Conservation (phyloP, 2,888 invertebrate species). For the Mimas tiliae region DNA sequence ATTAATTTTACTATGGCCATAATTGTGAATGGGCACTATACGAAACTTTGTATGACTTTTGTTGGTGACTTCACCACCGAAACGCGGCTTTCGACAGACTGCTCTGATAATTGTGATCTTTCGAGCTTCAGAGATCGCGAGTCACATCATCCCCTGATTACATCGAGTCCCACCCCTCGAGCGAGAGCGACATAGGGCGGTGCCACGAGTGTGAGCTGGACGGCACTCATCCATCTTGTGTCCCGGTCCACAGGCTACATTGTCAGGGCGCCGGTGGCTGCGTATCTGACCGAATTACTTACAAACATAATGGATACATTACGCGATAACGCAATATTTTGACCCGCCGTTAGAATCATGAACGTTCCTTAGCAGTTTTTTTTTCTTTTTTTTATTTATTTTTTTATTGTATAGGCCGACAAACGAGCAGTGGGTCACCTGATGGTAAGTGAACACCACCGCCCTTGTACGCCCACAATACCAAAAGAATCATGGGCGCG, state of each 20-base stretch:
- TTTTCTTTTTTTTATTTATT: too few relatives aligned
- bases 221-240: conserved; percentile 86
- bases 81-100: conserved; percentile 83
- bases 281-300: conserved; percentile 73
- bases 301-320: conserved; percentile 57
- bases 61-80: conserved; percentile 74
- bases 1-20: conserved; percentile 13
- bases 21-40: conserved; percentile 35
- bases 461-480: too few relatives aligned
- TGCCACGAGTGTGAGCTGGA: conserved; percentile 56
- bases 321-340: conserved; percentile 44
- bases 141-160: conserved; percentile 85
- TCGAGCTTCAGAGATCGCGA: conserved; percentile 83
- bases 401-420: too few relatives aligned
- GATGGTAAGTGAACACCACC: too few relatives aligned
- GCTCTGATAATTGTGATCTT: conserved; percentile 84
- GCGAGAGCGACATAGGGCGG: conserved; percentile 51
- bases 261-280: conserved; percentile 76
- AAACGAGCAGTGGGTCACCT: too few relatives aligned
- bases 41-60: conserved; percentile 65
- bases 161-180: conserved; percentile 82
- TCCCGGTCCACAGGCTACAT: conserved; percentile 83
- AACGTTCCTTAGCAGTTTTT: background rate
- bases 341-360: conserved; percentile 23
- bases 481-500: too few relatives aligned